These are phyloP conservation scores for Sphaerodactylus townsendi DNA, from an alignment of 2,113 vertebrate species.

Conservation along the genomic window DNA sequence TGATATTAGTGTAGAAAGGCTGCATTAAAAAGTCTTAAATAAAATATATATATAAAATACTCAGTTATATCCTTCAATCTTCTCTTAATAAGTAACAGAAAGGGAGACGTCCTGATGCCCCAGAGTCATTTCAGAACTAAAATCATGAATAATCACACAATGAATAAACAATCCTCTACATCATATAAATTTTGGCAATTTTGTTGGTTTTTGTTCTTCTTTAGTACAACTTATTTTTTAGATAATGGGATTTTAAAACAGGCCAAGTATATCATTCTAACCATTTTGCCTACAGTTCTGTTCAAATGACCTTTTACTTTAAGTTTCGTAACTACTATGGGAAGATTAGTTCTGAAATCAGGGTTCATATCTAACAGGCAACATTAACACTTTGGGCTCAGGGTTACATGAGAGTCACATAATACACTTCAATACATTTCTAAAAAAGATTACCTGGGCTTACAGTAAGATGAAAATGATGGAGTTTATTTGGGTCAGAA, in stretches of 20 bases:
- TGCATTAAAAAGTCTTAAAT: no score
- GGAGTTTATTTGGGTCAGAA: constrained; percentile 93
- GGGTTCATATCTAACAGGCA: not conserved
- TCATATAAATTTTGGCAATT: not conserved
- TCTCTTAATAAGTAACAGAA: no score
- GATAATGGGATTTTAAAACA: not conserved
- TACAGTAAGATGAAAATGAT: constrained; percentile 91
- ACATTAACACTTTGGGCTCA: not conserved
- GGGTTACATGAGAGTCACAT: not conserved
- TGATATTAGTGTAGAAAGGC: no score
- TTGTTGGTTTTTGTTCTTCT: not conserved
- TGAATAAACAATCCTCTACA: no score
- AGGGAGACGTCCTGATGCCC: no score
- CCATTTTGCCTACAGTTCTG: not conserved
- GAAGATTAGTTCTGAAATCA: not conserved
- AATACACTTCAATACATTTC: not conserved
- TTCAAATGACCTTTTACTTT: not conserved
- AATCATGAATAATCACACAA: no score
- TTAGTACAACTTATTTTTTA: not conserved
- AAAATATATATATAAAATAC: no score
- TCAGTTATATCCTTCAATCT: no score
- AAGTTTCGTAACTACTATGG: not conserved
- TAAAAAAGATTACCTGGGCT: constrained; percentile 85
- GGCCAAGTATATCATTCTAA: not conserved
- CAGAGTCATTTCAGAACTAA: no score